A percentile compares a stretch with the other conserved stretches of the same genome.
These are phyloP conservation scores for Orchestes rusci DNA, from an alignment of 2,888 invertebrate genomes.

Conservation along the genomic window DNA sequence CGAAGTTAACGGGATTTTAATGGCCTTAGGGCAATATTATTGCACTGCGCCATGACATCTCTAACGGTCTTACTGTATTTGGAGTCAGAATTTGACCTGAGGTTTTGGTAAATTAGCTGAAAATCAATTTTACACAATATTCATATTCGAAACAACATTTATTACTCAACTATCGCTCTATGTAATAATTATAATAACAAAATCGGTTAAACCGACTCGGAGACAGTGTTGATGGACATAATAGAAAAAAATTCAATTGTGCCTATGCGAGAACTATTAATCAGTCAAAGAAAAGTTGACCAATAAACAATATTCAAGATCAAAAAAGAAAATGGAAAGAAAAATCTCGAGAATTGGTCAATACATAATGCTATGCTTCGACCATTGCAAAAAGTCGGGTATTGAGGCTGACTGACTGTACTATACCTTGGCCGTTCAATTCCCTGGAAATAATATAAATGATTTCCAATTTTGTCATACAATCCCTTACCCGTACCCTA, in stretches of 20 bases:
- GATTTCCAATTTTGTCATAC: background rate
- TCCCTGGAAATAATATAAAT: constrained; percentile 37
- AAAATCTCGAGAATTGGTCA: constrained; percentile 80
- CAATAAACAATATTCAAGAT: constrained; percentile 87
- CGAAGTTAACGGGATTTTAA: too few relatives aligned
- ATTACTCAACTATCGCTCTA: too few relatives aligned
- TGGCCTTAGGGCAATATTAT: too few relatives aligned
- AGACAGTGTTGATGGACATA: too few relatives aligned
- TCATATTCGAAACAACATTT: too few relatives aligned
- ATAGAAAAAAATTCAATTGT: constrained; percentile 15
- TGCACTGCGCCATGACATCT: too few relatives aligned
- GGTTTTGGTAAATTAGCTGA: too few relatives aligned
- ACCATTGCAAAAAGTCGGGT: constrained; percentile 78
- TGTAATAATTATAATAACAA: too few relatives aligned
- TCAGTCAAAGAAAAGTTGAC: constrained; percentile 69
- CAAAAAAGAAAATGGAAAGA: constrained; percentile 85
- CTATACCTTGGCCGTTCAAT: constrained; percentile 56
- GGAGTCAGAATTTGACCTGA: too few relatives aligned
- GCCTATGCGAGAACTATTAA: constrained; percentile 6
- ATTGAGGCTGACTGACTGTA: constrained; percentile 57
- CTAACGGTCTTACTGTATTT: too few relatives aligned
- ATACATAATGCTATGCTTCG: constrained; percentile 74
- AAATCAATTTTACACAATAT: too few relatives aligned
- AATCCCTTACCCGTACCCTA: constrained; percentile 48
- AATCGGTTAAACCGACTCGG: too few relatives aligned